Evolutionary conservation across 2,113 vertebrate genomes (phyloP).

Genomic region (Sorex araneus): DNA sequence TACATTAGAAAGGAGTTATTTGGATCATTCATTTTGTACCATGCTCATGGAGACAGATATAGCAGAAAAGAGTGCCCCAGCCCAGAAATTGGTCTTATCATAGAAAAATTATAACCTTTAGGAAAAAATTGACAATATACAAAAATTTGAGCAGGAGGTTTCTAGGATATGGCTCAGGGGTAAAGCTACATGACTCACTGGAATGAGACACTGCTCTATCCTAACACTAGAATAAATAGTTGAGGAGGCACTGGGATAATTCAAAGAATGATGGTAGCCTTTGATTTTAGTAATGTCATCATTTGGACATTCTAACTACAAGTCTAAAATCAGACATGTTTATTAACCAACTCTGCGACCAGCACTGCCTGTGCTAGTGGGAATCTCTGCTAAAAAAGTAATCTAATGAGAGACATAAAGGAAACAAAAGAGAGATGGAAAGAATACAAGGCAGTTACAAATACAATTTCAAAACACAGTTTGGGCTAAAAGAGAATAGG

Average conservation of each 20-base stretch:
- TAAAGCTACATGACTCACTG: not conserved
- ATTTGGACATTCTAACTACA: not conserved
- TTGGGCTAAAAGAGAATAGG: not conserved
- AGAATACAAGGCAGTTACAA: not conserved
- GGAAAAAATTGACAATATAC: not conserved
- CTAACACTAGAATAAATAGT: not conserved
- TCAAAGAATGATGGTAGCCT: conserved; percentile 29
- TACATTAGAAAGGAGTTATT: conserved; percentile 62
- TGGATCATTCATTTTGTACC: conserved; percentile 59
- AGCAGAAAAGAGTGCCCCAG: not conserved
- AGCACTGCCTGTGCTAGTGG: not conserved
- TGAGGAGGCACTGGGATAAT: conserved; percentile 17
- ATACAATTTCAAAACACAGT: not conserved
- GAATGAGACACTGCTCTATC: not conserved
- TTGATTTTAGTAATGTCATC: conserved; percentile 3
- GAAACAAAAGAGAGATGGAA: not conserved
- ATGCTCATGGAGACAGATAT: conserved; percentile 52
- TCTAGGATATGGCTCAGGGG: no score
- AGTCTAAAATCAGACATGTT: not conserved
- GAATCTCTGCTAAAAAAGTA: conserved; percentile 11
- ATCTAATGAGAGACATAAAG: not conserved
- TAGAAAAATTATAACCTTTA: conserved; percentile 56
- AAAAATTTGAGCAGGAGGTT: conserved; percentile 21
- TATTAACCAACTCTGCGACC: not conserved
- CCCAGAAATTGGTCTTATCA: not conserved